phyloP scores from a whole-genome alignment of 2,888 invertebrate species.

The Deroplatys truncata region DNA sequence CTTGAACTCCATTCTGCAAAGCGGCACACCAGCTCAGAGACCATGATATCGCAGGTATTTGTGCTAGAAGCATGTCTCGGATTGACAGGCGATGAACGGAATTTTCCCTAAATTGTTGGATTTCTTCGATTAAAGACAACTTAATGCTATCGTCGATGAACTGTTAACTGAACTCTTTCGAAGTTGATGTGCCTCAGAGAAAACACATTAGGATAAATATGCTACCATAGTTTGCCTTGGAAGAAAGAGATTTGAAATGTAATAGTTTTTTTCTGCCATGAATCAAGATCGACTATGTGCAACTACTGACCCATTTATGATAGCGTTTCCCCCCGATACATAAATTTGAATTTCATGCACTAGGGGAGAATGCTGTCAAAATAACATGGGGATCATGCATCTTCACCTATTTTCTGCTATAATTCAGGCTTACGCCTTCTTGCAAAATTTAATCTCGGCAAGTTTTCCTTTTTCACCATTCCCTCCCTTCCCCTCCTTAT shows the following conservation, averaged over 20 bases:
- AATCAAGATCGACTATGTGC: neutral
- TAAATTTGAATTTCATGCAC: neutral
- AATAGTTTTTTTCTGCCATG: neutral
- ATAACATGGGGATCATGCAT: neutral
- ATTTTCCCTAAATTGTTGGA: too few relatives aligned
- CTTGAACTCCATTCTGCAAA: too few relatives aligned
- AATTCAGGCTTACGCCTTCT: neutral
- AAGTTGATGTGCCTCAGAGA: neutral
- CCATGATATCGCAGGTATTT: too few relatives aligned
- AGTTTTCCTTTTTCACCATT: neutral
- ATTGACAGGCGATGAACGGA: too few relatives aligned
- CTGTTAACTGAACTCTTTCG: too few relatives aligned
- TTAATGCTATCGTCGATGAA: too few relatives aligned
- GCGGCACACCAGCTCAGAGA: too few relatives aligned
- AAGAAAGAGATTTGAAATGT: neutral
- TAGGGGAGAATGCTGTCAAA: neutral
- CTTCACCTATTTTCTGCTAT: neutral
- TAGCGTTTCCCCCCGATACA: neutral
- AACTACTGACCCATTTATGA: neutral
- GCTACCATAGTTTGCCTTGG: neutral
- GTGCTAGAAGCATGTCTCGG: too few relatives aligned
- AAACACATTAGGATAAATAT: neutral
- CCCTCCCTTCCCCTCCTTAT: neutral
- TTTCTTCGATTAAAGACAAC: too few relatives aligned
- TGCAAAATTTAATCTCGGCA: slow-evolving; percentile 13